phyloP scores from a whole-genome alignment of 2,888 invertebrate genomes.

The Pteria penguin region DNA sequence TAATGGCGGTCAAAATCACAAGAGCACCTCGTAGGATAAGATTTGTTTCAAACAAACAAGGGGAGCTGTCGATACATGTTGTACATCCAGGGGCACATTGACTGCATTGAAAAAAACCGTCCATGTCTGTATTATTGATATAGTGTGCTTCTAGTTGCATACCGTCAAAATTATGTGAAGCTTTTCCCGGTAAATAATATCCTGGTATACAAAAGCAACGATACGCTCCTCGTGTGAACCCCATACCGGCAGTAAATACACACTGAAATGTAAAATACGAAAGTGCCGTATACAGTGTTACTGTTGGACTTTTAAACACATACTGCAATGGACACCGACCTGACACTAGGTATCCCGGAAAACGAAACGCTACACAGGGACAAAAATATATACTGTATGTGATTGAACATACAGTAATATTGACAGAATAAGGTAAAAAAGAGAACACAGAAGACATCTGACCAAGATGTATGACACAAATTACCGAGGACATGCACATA shows the following conservation, averaged over 20 bases:
- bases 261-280: constrained; percentile 62
- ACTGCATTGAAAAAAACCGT: constrained; percentile 60
- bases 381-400: too few relatives aligned
- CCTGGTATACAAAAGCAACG: constrained; percentile 70
- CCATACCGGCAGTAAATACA: constrained; percentile 60
- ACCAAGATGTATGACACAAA: too few relatives aligned
- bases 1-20: constrained; percentile 51
- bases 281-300: too few relatives aligned
- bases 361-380: too few relatives aligned
- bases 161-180: constrained; percentile 62
- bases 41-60: constrained; percentile 68
- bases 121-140: constrained; percentile 32
- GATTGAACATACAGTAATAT: too few relatives aligned
- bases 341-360: too few relatives aligned
- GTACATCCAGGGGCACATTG: constrained; percentile 74
- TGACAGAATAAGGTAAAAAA: too few relatives aligned
- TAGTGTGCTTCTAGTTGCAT: constrained; percentile 59
- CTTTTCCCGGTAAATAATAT: constrained; percentile 75
- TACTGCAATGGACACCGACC: too few relatives aligned
- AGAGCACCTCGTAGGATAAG: constrained; percentile 53
- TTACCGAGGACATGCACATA: too few relatives aligned
- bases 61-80: constrained; percentile 70
- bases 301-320: too few relatives aligned
- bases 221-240: constrained; percentile 75
- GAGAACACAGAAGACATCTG: too few relatives aligned